Base-by-base conservation (phyloP, 2,113 vertebrate species). In the Gallinago undulata region DNA sequence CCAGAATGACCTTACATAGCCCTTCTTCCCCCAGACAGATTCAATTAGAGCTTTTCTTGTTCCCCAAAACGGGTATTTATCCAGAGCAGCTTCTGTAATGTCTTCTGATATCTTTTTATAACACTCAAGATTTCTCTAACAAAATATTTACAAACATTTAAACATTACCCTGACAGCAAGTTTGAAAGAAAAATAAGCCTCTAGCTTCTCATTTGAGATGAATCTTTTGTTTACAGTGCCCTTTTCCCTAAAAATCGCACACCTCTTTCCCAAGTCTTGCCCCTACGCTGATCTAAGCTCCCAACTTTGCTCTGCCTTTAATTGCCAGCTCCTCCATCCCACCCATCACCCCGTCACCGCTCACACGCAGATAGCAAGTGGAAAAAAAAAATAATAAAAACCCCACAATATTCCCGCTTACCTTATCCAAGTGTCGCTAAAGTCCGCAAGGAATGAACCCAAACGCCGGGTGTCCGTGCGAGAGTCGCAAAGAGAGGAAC, bases 361-460 rank as follows among this genome's bases (percentile, higher is more conserved):
- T 47, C 39, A 11, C 0, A 7, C 0, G 5, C 27, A 48, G 23
- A n/a, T 11, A 64, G 3, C 51, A 72, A 21, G 8, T 1, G 10
- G 7, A 50, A 31, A 48, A 33, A 13, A 48, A 4, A 10, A 21
- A 22, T 11, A 5, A 31, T 5, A 37, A 4, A 14, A 2, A 16
- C 6, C 15, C 14, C 6, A 13, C 22, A n/a, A 16, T 4, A 75
- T 3, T 56, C 55, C 68, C 19, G 43, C 97, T 98, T 97, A 98
- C 98, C 98, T 97, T 87, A 48, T 51, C 80, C 72, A 60, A 76
- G 74, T 95, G 91, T 91, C 88, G 37, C 73, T 48, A 35, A 97
- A 97, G 93, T 95, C 97, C 76, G 16, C 63, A 27, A 70, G 37
- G 59, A 19, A 21, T 28, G 6, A 30, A 62, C 11, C 43, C 35